Conservation (phyloP, 2,797 vertebrate species). For the Percopsis omiscomaycus region DNA sequence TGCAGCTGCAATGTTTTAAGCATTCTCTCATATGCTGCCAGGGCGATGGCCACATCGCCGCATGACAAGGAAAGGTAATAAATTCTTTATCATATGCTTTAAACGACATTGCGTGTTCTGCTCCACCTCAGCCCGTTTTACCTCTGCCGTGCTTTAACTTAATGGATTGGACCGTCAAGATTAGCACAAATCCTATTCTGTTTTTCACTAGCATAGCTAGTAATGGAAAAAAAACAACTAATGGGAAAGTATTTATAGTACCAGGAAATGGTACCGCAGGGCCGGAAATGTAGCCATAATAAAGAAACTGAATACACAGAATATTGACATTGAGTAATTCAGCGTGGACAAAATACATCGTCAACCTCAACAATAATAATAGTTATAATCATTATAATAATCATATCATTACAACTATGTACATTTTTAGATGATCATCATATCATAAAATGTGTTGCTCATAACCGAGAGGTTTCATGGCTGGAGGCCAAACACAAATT, state of each 20-base stretch:
- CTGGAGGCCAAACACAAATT: too few species aligned
- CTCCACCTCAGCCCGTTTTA: conserved; percentile 22
- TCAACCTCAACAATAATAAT: too few species aligned
- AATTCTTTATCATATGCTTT: conserved; percentile 25
- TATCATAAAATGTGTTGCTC: too few species aligned
- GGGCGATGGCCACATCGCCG: not conserved
- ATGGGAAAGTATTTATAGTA: too few species aligned
- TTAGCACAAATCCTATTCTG: conserved; percentile 45
- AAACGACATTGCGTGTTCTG: conserved; percentile 22
- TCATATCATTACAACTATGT: too few species aligned
- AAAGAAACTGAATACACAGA: not conserved
- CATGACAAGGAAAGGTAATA: conserved; percentile 3
- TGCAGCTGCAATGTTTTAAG: conserved; percentile 2
- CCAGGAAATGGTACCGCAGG: too few species aligned
- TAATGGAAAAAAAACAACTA: too few species aligned
- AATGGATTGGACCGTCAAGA: conserved; percentile 20
- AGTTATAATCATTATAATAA: too few species aligned
- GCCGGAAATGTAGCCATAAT: too few species aligned
- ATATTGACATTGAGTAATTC: not conserved
- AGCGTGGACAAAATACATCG: too few species aligned
- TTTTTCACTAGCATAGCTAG: conserved; percentile 11
- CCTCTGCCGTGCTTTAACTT: conserved; percentile 22
- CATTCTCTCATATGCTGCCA: not conserved
- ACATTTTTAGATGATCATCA: too few species aligned
- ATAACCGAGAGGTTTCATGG: too few species aligned